A percentile compares a stretch with the other conserved stretches of the same genome.
Conservation (phyloP, 30 jellyfish, hydroid and myxozoan species). For the Pelagia noctiluca region DNA sequence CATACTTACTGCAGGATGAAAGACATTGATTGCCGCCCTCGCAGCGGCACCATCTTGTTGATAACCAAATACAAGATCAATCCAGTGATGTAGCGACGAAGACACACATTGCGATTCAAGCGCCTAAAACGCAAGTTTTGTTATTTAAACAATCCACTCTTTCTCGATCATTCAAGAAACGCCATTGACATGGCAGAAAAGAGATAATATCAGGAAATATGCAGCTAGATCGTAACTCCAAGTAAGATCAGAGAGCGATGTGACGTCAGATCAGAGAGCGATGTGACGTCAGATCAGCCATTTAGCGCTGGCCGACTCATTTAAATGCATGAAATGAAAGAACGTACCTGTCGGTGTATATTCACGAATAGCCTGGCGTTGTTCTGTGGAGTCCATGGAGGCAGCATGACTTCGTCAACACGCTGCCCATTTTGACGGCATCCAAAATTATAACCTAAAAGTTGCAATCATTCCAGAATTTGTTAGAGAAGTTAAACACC, state of each 20-base stretch:
- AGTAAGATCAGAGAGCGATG: too few species aligned
- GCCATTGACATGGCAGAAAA: too few species aligned
- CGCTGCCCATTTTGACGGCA: slow-evolving; percentile 89
- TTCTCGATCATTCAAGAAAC: neutral
- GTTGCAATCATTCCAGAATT: too few species aligned
- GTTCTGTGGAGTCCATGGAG: slow-evolving; percentile 93
- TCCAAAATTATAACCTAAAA: slow-evolving; percentile 85
- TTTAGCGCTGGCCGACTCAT: too few species aligned
- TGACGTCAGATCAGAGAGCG: too few species aligned
- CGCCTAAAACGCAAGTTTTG: slow-evolving; percentile 70
- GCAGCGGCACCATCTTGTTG: slow-evolving; percentile 98
- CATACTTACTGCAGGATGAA: slow-evolving; percentile 98
- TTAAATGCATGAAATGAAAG: neutral
- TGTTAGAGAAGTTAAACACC: too few species aligned
- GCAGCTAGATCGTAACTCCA: too few species aligned
- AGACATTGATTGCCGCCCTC: slow-evolving; percentile 85
- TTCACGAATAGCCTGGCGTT: slow-evolving; percentile 86
- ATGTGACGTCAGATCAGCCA: too few species aligned
- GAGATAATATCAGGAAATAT: too few species aligned
- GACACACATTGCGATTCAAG: slow-evolving; percentile 92
- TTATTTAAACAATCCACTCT: neutral
- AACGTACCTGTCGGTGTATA: slow-evolving; percentile 90
- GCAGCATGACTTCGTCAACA: slow-evolving; percentile 81
- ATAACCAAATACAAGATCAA: slow-evolving; percentile 94
- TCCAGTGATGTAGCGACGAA: slow-evolving; percentile 89